A percentile compares a stretch with the other conserved stretches of the same genome.
Conservation (phyloP, 2,113 vertebrate genomes). For the Sula dactylatra region DNA sequence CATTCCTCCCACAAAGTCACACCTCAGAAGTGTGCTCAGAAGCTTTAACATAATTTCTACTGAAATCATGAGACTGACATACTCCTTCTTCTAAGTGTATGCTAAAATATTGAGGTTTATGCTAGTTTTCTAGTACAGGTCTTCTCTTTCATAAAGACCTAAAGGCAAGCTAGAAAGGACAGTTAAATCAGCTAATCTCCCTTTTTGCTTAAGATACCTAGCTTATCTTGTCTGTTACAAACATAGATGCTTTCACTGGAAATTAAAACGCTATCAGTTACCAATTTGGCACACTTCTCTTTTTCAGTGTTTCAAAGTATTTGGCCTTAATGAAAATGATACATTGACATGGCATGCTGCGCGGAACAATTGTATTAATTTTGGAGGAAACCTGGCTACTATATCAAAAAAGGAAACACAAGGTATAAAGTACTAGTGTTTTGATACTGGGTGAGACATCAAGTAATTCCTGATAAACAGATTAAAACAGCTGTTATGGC, state of each 20-base stretch:
- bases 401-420: constrained; percentile 79
- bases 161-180: neutral
- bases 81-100: neutral
- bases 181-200: neutral
- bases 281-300: neutral
- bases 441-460: neutral
- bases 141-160: neutral
- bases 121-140: neutral
- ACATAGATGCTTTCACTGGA: neutral
- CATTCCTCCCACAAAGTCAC: neutral
- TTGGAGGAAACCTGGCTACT: constrained; percentile 88
- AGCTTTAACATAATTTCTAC: neutral
- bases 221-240: neutral
- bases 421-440: constrained; percentile 69
- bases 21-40: neutral
- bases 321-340: constrained; percentile 68
- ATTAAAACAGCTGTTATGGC: neutral
- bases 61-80: neutral
- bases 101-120: neutral
- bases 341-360: constrained; percentile 79
- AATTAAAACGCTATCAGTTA: neutral
- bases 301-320: constrained; percentile 85
- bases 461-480: neutral
- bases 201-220: neutral
- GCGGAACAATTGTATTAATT: constrained; percentile 75